These are phyloP conservation scores for Stenurella melanura DNA, from an alignment of 2,888 invertebrate species.

Conservation along the genomic window DNA sequence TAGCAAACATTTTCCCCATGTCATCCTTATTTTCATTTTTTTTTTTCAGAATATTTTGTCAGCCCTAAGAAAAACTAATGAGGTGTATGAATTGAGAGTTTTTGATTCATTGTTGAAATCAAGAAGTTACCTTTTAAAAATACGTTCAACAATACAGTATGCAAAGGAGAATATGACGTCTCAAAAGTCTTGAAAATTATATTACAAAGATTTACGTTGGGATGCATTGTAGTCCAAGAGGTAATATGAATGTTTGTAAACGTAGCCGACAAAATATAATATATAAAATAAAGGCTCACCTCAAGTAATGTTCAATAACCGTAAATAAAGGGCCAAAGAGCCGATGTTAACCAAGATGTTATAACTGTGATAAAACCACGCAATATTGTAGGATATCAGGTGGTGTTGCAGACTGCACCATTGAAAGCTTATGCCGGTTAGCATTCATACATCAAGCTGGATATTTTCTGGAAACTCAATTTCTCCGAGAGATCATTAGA, in stretches of 20 bases:
- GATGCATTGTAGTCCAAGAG: no score
- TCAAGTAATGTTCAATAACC: conserved; percentile 44
- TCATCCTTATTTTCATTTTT: no score
- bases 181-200: no score
- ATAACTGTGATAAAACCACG: conserved; percentile 49
- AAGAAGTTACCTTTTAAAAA: no score
- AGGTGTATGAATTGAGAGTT: no score
- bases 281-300: conserved; percentile 39
- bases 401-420: conserved; percentile 57
- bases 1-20: no score
- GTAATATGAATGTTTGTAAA: neutral
- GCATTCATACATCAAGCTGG: conserved; percentile 66
- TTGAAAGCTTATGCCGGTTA: conserved; percentile 65
- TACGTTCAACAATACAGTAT: no score
- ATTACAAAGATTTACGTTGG: no score
- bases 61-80: no score
- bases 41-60: no score
- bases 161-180: no score
- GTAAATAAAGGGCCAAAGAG: conserved; percentile 46
- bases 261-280: neutral
- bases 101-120: no score
- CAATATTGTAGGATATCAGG: conserved; percentile 60
- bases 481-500: conserved; percentile 65
- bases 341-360: conserved; percentile 49
- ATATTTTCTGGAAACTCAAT: conserved; percentile 64